phyloP scores from a whole-genome alignment of 2,888 invertebrate genomes.

The Drosophila dives region DNA sequence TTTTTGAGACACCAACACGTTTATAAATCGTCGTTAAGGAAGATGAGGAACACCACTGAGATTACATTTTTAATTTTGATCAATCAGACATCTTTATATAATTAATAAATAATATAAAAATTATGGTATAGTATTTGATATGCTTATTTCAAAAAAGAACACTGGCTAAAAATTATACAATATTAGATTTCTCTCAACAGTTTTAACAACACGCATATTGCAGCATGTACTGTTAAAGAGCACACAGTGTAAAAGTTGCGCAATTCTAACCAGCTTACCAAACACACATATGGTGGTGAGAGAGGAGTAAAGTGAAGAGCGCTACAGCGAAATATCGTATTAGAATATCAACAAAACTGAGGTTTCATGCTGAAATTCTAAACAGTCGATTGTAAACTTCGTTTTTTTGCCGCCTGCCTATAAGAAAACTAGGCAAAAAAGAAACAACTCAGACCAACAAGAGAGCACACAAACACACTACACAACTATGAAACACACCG shows the following conservation, averaged over 20 bases:
- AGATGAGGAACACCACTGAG: too few relatives aligned
- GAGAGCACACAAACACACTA: constrained; percentile 33
- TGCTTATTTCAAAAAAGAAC: neutral
- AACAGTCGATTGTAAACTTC: constrained; percentile 54
- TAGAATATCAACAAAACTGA: constrained; percentile 49
- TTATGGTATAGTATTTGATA: neutral
- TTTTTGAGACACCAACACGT: neutral
- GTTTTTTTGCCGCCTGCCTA: constrained; percentile 60
- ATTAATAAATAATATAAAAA: too few relatives aligned
- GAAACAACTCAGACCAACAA: constrained; percentile 43
- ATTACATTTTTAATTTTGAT: neutral
- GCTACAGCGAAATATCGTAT: constrained; percentile 32
- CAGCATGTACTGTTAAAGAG: neutral
- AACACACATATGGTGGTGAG: constrained; percentile 24
- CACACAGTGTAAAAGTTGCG: constrained; percentile 17
- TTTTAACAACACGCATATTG: neutral
- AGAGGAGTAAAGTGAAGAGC: neutral
- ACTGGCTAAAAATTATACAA: neutral
- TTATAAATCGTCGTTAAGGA: too few relatives aligned
- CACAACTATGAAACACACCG: constrained; percentile 19
- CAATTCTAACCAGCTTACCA: constrained; percentile 34
- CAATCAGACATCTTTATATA: neutral
- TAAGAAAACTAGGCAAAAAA: constrained; percentile 59
- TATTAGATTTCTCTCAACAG: constrained; percentile 1
- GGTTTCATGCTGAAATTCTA: constrained; percentile 33